phyloP scores from a whole-genome alignment of 2,888 invertebrate species.

The Cremastinae sp. region DNA sequence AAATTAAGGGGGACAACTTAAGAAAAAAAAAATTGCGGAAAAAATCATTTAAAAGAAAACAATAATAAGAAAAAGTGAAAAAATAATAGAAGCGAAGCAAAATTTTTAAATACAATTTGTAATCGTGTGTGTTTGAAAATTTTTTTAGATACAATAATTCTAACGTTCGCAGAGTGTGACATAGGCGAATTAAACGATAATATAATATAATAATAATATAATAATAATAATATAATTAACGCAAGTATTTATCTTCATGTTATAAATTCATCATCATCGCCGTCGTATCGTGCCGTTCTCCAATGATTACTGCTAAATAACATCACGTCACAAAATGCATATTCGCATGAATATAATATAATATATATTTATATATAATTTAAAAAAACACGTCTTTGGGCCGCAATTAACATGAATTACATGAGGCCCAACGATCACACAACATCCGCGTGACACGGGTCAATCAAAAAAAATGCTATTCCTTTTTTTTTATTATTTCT shows the following conservation, averaged over 20 bases:
- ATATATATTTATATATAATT: constrained; percentile 83
- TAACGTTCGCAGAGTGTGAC: constrained; percentile 68
- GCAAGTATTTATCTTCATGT: constrained; percentile 52
- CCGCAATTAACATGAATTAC: constrained; percentile 75
- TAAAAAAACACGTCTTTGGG: constrained; percentile 73
- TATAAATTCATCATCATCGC: constrained; percentile 45
- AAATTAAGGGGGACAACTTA: constrained; percentile 75
- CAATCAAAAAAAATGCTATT: constrained; percentile 73
- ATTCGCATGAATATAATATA: constrained; percentile 90
- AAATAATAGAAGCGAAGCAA: constrained; percentile 74
- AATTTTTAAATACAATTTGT: constrained; percentile 60
- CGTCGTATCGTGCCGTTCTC: constrained; percentile 59
- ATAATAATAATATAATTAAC: constrained; percentile 36
- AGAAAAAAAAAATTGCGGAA: constrained; percentile 70
- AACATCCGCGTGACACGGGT: constrained; percentile 76
- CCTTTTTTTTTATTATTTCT: constrained; percentile 26
- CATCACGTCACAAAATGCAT: constrained; percentile 89
- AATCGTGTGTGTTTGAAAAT: constrained; percentile 37
- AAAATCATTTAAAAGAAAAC: constrained; percentile 65
- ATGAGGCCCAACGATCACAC: constrained; percentile 75
- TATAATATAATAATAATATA: not conserved
- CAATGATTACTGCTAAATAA: constrained; percentile 85
- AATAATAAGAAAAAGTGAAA: constrained; percentile 64
- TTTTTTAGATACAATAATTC: constrained; percentile 49
- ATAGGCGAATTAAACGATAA: constrained; percentile 53